A percentile compares a stretch with the other conserved stretches of the same genome.
These are phyloP conservation scores for Xerus inauris DNA, from an alignment of 2,113 vertebrate genomes.

Conservation along the genomic window DNA sequence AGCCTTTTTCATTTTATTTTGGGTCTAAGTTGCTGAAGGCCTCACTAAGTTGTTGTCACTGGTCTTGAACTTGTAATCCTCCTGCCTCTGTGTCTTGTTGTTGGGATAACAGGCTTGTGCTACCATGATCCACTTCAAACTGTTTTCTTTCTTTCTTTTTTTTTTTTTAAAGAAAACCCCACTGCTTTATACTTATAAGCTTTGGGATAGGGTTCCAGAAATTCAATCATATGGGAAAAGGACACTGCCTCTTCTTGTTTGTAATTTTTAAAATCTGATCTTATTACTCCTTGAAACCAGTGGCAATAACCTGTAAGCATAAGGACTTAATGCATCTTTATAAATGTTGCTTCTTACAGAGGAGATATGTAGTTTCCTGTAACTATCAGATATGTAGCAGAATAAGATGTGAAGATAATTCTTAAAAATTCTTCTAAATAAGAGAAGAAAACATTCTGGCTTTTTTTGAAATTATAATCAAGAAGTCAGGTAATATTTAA, in stretches of 20 bases:
- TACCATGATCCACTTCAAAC: too few relatives aligned
- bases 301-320: not conserved
- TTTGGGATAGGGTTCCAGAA: not conserved
- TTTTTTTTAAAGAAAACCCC: not conserved
- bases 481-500: slow-evolving; percentile 36
- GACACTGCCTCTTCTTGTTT: not conserved
- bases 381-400: not conserved
- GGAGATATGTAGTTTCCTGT: not conserved
- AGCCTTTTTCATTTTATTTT: too few relatives aligned
- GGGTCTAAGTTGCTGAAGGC: too few relatives aligned
- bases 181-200: not conserved
- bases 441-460: not conserved
- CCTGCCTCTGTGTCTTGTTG: too few relatives aligned
- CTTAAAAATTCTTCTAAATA: not conserved
- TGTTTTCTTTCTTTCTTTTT: too few relatives aligned
- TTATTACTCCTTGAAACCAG: slow-evolving; percentile 1
- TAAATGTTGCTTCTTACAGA: not conserved
- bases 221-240: slow-evolving; percentile 11
- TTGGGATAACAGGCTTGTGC: too few relatives aligned
- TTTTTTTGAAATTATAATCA: slow-evolving; percentile 30
- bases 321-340: slow-evolving; percentile 7
- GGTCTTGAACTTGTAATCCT: too few relatives aligned
- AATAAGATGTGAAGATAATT: slow-evolving; percentile 8
- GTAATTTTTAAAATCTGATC: slow-evolving; percentile 13
- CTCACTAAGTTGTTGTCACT: too few relatives aligned